Base-by-base conservation (phyloP, 2,113 vertebrate species). In the Cyrtonyx montezumae region DNA sequence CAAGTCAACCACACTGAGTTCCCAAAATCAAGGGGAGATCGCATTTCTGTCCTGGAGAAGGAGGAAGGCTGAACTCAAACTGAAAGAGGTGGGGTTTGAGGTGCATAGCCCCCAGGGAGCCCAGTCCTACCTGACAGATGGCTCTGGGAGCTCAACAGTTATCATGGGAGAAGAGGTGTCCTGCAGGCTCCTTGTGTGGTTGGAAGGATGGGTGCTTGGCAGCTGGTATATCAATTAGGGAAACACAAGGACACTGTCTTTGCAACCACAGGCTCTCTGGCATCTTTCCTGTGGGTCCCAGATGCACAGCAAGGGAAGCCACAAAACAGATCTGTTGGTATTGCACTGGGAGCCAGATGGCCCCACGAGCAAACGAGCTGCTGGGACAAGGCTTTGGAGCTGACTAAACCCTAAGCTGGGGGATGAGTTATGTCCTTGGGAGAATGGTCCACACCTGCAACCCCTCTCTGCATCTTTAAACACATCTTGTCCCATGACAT, bases 241-340 rank as follows among this genome's bases (percentile, higher is more conserved):
- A 87, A 87, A 36, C 59, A 55, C 4, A 25, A 59, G 36, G 84
- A 91, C 71, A 77, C 30, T 13, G 28, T 17, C 75, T 88, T 67
- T 58, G 0, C 73, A 90, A 85, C 93, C 84, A 88, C 91, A 91
- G 76, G 87, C 82, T 80, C 32, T 46, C 46, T 87, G 76, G 55
- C 19, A 0, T 63, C 45, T 87, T 79, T 67, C 84, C 63, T 85
- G 71, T 45, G 63, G 76, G 68, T 95, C 42, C 37, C 63, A 91
- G 67, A 55, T 30, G 32, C 32, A 69, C 65, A 56, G 14, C 1
- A 2, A 85, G 76, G 63, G 45, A 96, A 96, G 68, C 87, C 71
- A 63, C 76, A 83, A 67, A 84, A 63, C 36, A 79, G 63, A 93
- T 51, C 76, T 37, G 45, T 0, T 87, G 51, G 69, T 75, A 58